Evolutionary conservation across 2,113 vertebrate species (phyloP).

Genomic region (Nothoprocta perdicaria): DNA sequence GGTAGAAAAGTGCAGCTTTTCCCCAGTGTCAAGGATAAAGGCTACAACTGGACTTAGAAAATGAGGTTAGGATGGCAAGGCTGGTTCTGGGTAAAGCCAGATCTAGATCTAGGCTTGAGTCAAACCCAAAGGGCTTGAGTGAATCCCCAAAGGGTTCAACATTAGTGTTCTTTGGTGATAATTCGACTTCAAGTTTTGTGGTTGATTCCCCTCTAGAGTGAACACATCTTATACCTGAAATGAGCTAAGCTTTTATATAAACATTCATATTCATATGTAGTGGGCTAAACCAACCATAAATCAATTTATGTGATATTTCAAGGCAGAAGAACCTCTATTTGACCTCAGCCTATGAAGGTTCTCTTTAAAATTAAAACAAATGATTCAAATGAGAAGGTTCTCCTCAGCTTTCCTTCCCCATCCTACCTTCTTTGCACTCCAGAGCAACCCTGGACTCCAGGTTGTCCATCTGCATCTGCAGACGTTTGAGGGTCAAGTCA

Average conservation of each 20-base stretch:
- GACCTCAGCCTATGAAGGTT: too few species aligned
- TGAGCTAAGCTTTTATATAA: neutral
- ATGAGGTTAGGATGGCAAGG: neutral
- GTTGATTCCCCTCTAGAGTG: neutral
- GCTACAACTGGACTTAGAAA: neutral
- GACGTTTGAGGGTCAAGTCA: slow-evolving; percentile 93
- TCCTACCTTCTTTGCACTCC: slow-evolving; percentile 96
- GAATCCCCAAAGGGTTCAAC: neutral
- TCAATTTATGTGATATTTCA: too few species aligned
- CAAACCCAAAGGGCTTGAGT: rapidly evolving
- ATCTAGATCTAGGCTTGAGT: neutral
- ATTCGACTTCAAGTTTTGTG: neutral
- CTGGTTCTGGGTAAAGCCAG: neutral
- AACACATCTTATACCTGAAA: neutral
- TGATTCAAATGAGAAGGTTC: too few species aligned
- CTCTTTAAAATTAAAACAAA: too few species aligned
- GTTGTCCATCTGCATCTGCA: slow-evolving; percentile 99
- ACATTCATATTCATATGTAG: neutral
- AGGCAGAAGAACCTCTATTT: too few species aligned
- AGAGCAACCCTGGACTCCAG: slow-evolving; percentile 97
- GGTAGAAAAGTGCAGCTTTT: neutral
- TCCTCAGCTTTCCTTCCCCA: neutral
- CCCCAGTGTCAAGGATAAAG: rapidly evolving
- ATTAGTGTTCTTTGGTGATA: neutral
- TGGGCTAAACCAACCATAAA: neutral